Conservation (phyloP, 2,797 vertebrate genomes). For the Pipistrellus kuhlii region DNA sequence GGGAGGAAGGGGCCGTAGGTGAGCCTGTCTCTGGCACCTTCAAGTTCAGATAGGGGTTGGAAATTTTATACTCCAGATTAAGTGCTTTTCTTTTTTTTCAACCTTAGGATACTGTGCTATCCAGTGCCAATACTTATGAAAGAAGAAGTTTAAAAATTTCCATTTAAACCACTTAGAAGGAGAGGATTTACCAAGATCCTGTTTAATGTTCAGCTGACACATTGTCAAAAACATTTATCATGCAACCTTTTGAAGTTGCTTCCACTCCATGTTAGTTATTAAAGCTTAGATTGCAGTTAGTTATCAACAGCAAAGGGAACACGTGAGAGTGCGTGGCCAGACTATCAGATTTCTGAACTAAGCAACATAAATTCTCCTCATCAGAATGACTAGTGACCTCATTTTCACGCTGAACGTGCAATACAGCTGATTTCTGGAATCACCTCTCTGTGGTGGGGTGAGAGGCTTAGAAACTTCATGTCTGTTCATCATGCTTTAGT, state of each 20-base stretch:
- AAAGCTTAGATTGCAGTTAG: slow-evolving; percentile 86
- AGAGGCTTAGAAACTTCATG: background rate
- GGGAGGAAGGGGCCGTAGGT: slow-evolving; percentile 2
- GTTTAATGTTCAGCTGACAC: slow-evolving; percentile 87
- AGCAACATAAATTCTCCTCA: slow-evolving; percentile 77
- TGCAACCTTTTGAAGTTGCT: slow-evolving; percentile 88
- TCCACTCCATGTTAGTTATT: slow-evolving; percentile 84
- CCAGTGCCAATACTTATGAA: slow-evolving; percentile 78
- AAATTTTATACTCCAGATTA: slow-evolving; percentile 75
- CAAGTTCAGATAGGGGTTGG: background rate
- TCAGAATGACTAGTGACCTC: slow-evolving; percentile 79
- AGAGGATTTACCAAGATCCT: slow-evolving; percentile 88
- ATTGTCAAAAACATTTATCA: slow-evolving; percentile 88
- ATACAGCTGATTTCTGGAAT: slow-evolving; percentile 43
- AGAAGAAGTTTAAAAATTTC: slow-evolving; percentile 86
- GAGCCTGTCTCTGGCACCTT: background rate
- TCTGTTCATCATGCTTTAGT: background rate
- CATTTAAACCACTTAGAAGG: slow-evolving; percentile 88
- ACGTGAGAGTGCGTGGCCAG: slow-evolving; percentile 78
- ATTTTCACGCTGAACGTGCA: slow-evolving; percentile 61
- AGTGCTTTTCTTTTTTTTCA: slow-evolving; percentile 72
- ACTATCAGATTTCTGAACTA: slow-evolving; percentile 81
- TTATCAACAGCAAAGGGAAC: slow-evolving; percentile 85
- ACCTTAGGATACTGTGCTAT: slow-evolving; percentile 83
- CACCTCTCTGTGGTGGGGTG: background rate